Evolutionary conservation across 2,888 invertebrate genomes (phyloP), one percentile per base, ranked within the genome.

Genomic region (Conchocele bisecta): DNA sequence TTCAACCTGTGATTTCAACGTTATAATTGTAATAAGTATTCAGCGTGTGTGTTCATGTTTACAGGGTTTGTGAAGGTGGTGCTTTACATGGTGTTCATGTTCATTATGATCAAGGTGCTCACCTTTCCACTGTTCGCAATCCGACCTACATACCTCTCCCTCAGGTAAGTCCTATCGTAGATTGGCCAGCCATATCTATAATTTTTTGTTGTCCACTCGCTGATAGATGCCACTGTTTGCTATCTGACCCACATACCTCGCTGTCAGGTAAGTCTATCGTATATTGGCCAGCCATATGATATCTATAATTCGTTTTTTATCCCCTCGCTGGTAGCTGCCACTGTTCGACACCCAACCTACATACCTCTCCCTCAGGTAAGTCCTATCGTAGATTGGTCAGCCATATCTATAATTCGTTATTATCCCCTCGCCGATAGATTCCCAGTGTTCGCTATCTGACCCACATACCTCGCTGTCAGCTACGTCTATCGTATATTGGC

Each of bases 381-480:
- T 83, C 22, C 17, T 28, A 39, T 20, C 2, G 9, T 0, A 22
- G 20, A 24, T n/a, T 3, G 20, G 48, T 2, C 13, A 48, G 24
- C 24, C n/a, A 24, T 1, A 41, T 41, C 0, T 41, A 15, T 13
- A 17, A 29, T 24, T 20, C 4, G 6, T 42, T 44, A 11, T 37
- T 17, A 20, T 9, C 29, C 15, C 13, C 22, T 15, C 31, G 22
- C 37, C 1, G 35, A 53, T n/a, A n/a, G n/a, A n/a, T n/a, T n/a
- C n/a, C 99, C 99, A 29, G 93, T 99, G 86, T 99, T 99, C 92
- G 98, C 98, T 37, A 97, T 99, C 92, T 93, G 99, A 80, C 99
- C 99, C 3, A 98, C 99, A 97, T 99, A 99, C 92, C 96, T 98
- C 89, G 97, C 99, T n/a, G 95, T 99, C 93, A 94, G 96, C 95